Evolutionary conservation across 2,113 vertebrate genomes (phyloP).

Genomic region (Rhinoptilus africanus): DNA sequence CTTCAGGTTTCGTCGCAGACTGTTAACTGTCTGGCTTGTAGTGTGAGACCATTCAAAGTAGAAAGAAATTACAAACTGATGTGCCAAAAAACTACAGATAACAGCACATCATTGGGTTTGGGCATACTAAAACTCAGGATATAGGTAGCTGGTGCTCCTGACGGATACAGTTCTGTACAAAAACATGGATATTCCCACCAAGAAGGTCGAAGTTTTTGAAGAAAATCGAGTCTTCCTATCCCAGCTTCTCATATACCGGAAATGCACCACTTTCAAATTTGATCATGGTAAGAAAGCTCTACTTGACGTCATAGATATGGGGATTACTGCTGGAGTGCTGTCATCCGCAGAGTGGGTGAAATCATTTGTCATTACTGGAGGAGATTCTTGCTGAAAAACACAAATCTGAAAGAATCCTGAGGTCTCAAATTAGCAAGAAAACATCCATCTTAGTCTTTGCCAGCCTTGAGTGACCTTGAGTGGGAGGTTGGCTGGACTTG

Average conservation of each 20-base stretch:
- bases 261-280: background rate
- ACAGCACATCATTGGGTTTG: background rate
- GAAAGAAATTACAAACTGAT: background rate
- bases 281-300: background rate
- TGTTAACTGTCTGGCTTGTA: background rate
- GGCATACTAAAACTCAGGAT: background rate
- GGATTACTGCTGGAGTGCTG: background rate
- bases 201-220: background rate
- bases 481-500: background rate
- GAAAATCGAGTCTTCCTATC: background rate
- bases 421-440: background rate
- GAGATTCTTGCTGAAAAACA: background rate
- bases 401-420: background rate
- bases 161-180: background rate
- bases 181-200: background rate
- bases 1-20: background rate
- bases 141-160: background rate
- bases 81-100: background rate
- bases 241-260: background rate
- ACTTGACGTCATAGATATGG: rapidly evolving
- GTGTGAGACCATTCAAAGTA: rapidly evolving
- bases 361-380: background rate
- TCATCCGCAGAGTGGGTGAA: background rate
- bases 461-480: background rate
- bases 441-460: background rate